Base-by-base conservation (phyloP, 2,888 invertebrate genomes). In the Diploptera punctata region DNA sequence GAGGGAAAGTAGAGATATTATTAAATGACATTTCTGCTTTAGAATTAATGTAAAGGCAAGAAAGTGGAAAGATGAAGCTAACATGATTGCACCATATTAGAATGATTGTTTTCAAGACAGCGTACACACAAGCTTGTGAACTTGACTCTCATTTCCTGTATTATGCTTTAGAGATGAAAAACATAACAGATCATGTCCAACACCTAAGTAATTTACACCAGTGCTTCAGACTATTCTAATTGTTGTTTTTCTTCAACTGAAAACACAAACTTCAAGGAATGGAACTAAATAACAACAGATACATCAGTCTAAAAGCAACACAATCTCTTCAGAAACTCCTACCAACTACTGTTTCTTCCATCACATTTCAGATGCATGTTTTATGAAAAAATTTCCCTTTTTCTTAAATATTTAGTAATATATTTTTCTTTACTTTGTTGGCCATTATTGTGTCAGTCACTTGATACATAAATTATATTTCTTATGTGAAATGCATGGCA, bases 211-310 rank as follows among this genome's bases (percentile, higher is more conserved):
- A 13, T 38, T 38, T 38, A 38, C 38, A 38, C 38, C 38, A 38
- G 10, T 33, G n/a, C 18, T 19, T 57, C 3, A 57, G 13, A 57
- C 57, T 3, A 57, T 3, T 65, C 26, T 43, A 65, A 65, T 43
- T 65, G 43, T 26, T 65, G 5, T 21, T 65, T 65, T 43, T 1
- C n/a, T 57, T 29, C 26, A 29, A n/a, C 26, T 29, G n/a, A 29
- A 57, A n/a, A 57, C 54, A 54, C 26, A 29, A 31, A 57, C 29
- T 31, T 31, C n/a, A 10, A 24, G 57, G 57, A 31, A 29, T 57
- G 57, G 57, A 57, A 24, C 57, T 65, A 43, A 43, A 18, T 43
- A 31, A 65, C 44, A 65, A 43, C 38, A 65, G 43, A 65, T 65
- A 43, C 29, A 29, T 57, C 16, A 57, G 21, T 65, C 24, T 62